Percentiles rank a stretch among this genome's conserved stretches.
Evolutionary conservation across 1,140 invertebrate species (phyloP).

Genomic region (Nasonia vitripennis): DNA sequence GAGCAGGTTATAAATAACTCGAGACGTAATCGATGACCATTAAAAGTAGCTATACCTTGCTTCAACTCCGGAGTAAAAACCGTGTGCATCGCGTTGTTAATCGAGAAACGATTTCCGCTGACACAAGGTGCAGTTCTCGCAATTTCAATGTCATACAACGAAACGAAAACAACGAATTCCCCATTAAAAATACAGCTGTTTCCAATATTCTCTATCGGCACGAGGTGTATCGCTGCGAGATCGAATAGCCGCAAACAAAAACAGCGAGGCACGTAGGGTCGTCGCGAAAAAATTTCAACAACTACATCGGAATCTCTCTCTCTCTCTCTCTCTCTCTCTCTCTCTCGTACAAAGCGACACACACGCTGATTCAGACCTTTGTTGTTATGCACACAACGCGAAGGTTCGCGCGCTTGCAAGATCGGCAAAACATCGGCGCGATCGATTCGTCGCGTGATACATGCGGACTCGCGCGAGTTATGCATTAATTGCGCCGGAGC

Average conservation of each 20-base stretch:
- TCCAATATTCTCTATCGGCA: background rate
- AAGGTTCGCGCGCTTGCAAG: background rate
- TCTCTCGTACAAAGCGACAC: background rate
- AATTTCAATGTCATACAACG: background rate
- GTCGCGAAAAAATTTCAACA: background rate
- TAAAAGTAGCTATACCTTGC: background rate
- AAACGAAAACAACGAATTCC: background rate
- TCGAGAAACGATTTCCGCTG: background rate
- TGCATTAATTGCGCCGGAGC: constrained; percentile 1
- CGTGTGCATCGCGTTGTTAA: background rate
- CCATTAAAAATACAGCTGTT: background rate
- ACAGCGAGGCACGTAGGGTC: background rate
- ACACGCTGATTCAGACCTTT: constrained; percentile 11
- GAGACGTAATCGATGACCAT: background rate
- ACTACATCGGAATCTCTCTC: background rate
- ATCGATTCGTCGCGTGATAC: background rate
- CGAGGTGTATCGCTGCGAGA: background rate
- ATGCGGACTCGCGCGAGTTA: background rate
- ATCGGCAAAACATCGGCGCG: background rate
- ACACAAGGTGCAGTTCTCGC: background rate
- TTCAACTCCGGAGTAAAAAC: background rate
- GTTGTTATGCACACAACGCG: background rate
- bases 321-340: background rate
- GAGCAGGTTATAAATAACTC: no score
- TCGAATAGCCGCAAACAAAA: background rate